Base-by-base conservation (phyloP, 2,888 invertebrate genomes). In the Lasiommata megera region DNA sequence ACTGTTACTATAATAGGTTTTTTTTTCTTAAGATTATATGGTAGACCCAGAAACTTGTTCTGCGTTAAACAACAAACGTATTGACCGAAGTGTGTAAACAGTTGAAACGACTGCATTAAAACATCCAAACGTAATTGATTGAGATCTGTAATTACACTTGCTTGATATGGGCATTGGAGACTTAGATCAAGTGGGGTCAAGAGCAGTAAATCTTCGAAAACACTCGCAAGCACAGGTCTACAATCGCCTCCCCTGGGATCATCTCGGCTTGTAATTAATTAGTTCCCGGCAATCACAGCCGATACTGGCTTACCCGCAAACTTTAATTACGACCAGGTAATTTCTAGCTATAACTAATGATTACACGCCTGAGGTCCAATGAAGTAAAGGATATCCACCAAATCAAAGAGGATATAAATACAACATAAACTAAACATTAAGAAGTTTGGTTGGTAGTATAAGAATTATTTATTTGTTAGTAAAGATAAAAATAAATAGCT, bases 171-270 rank as follows among this genome's bases (percentile, higher is more conserved):
- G 58, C 48, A 64, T 60, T 50, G 54, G 54, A 60, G 60, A 56
- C 60, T 52, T 50, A 54, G 77, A 76, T 79, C 78, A 82, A 82
- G 76, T 76, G 72, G 74, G 85, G 84, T 82, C 82, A 82, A 79
- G 73, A 77, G 74, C 72, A 72, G 76, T 85, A 82, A 84, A 84
- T 84, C 84, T 79, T 75, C 55, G 66, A 66, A 71, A 71, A 69
- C 72, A 70, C 73, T 73, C 64, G 63, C 60, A 55, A 63, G 56
- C 56, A 66, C 67, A 70, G 61, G 64, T 65, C 66, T 68, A 67
- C 67, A 69, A 77, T 79, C 71, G 69, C 67, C 62, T 74, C 77
- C 73, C 76, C 50, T 47, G 73, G 71, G 77, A 74, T 67, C 64
- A 64, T 62, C 62, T 64, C 64, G 67, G 72, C 72, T 67, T 64